phyloP scores from a whole-genome alignment of 2,113 vertebrate species.

The Eubucco bourcierii region DNA sequence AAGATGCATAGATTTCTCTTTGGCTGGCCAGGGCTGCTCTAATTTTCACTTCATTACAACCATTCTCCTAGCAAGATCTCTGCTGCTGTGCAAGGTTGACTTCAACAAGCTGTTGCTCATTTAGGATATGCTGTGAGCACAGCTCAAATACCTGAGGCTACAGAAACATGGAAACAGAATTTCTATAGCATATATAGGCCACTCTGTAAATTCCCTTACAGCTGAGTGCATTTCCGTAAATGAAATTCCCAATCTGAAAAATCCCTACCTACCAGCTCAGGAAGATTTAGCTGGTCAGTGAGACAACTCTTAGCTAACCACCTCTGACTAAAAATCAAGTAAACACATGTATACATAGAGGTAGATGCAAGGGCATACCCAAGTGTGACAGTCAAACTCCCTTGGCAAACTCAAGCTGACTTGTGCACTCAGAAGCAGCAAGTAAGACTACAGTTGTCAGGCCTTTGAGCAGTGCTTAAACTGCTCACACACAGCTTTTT shows the following conservation, averaged over 20 bases:
- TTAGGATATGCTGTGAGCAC: not conserved
- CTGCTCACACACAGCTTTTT: not conserved
- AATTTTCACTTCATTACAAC: not conserved
- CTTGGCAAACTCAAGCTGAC: not conserved
- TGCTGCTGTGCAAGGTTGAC: not conserved
- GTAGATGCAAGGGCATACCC: not conserved
- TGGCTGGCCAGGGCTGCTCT: not conserved
- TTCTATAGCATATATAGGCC: not conserved
- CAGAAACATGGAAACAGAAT: not conserved
- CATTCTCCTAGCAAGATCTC: not conserved
- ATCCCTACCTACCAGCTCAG: not conserved
- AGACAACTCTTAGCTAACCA: not conserved
- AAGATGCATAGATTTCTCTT: not conserved
- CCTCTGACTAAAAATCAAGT: not conserved
- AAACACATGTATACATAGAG: not conserved
- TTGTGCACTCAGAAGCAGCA: not conserved
- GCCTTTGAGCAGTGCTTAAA: not conserved
- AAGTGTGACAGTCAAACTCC: not conserved
- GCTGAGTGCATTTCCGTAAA: not conserved
- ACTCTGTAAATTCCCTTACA: not conserved
- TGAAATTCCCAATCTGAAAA: not conserved
- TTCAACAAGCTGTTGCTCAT: not conserved
- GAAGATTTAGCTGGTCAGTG: not conserved
- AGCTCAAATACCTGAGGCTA: not conserved
- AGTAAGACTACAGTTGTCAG: not conserved